Conservation (phyloP, 2,888 invertebrate genomes). For the Meloe dianella region DNA sequence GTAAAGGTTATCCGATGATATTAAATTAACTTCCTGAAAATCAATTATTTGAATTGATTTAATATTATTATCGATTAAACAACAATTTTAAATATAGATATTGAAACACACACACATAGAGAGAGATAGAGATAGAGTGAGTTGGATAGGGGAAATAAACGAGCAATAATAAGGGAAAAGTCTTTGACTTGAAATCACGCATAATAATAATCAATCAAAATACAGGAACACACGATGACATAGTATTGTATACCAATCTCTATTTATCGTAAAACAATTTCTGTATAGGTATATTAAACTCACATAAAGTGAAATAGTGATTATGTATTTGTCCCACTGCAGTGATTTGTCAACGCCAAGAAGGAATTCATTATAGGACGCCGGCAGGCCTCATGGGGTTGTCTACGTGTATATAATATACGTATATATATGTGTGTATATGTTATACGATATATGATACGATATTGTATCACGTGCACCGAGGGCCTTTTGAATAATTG, state of each 20-base stretch:
- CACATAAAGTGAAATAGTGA: constrained; percentile 37
- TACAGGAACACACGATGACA: constrained; percentile 44
- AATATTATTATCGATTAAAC: constrained; percentile 11
- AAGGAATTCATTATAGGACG: constrained; percentile 53
- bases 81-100: constrained; percentile 36
- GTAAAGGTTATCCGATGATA: constrained; percentile 18
- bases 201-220: constrained; percentile 47
- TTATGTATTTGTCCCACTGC: constrained; percentile 48
- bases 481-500: constrained; percentile 45
- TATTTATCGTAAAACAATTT: constrained; percentile 39
- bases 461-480: constrained; percentile 46
- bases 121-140: background rate
- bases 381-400: constrained; percentile 38
- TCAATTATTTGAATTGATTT: background rate
- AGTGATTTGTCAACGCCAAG: constrained; percentile 58
- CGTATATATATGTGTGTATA: background rate
- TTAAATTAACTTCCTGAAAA: constrained; percentile 2
- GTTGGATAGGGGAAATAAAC: background rate
- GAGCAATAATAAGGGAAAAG: constrained; percentile 8
- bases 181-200: constrained; percentile 39
- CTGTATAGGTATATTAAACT: constrained; percentile 26
- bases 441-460: constrained; percentile 43
- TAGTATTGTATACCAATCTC: constrained; percentile 43
- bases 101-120: constrained; percentile 20
- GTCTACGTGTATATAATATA: background rate